phyloP scores from a whole-genome alignment of 2,797 vertebrate species.

The Xenentodon cancila region DNA sequence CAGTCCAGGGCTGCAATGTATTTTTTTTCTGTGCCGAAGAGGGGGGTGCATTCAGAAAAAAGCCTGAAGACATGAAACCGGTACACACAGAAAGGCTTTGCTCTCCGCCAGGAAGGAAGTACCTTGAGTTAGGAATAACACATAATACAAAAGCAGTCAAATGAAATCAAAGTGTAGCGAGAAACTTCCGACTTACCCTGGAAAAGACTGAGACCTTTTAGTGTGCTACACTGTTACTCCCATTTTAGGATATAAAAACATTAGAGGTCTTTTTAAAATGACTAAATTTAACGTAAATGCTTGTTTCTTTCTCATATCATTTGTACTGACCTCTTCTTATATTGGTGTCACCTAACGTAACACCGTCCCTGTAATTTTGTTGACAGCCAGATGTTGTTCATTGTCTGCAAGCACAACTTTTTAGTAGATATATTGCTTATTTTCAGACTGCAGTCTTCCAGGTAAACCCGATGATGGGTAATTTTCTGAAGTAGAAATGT shows the following conservation, averaged over 20 bases:
- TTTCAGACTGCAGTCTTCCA: too few relatives aligned
- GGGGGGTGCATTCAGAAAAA: slow-evolving; percentile 58
- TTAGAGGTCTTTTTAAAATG: too few relatives aligned
- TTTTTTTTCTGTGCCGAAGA: slow-evolving; percentile 79
- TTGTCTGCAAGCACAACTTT: too few relatives aligned
- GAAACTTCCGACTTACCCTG: slow-evolving; percentile 40
- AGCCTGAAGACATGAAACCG: slow-evolving; percentile 65
- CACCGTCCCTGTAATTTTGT: too few relatives aligned
- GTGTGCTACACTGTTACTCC: background rate
- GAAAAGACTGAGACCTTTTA: slow-evolving; percentile 14
- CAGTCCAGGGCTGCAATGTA: slow-evolving; percentile 67
- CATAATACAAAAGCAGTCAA: slow-evolving; percentile 61
- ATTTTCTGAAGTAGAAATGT: too few relatives aligned
- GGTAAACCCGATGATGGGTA: too few relatives aligned
- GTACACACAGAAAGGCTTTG: slow-evolving; percentile 57
- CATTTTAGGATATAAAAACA: background rate
- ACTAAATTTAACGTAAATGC: too few relatives aligned
- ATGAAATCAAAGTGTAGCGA: slow-evolving; percentile 42
- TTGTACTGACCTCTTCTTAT: too few relatives aligned
- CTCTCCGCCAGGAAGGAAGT: slow-evolving; percentile 74
- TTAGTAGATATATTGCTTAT: too few relatives aligned
- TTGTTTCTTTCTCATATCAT: too few relatives aligned
- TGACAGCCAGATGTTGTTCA: too few relatives aligned
- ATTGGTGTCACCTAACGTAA: too few relatives aligned
- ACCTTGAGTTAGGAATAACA: slow-evolving; percentile 58